phyloP scores from a whole-genome alignment of 2,888 invertebrate genomes.

The Amblyteles armatorius region DNA sequence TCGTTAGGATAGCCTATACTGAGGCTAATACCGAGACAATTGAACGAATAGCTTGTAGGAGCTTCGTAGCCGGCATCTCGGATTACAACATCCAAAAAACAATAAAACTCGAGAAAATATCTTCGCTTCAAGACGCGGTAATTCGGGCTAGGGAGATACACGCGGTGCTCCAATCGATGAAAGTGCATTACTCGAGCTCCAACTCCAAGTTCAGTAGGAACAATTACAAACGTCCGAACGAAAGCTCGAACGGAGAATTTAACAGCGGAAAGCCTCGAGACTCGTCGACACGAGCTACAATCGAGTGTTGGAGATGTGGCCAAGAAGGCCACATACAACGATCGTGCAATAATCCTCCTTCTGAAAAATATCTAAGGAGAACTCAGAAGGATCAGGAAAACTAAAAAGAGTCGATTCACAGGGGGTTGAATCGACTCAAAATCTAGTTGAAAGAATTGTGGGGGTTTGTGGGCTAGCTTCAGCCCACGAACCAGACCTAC shows the following conservation, averaged over 20 bases:
- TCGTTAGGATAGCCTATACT: background rate
- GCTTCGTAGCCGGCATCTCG: conserved; percentile 24
- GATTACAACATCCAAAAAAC: background rate
- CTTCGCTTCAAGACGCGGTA: conserved; percentile 10
- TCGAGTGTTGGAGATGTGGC: conserved; percentile 24
- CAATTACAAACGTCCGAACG: background rate
- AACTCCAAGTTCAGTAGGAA: background rate
- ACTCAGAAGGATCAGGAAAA: background rate
- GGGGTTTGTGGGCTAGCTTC: background rate
- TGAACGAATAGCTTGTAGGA: conserved; percentile 6
- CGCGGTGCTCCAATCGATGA: background rate
- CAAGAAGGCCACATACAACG: conserved; percentile 4
- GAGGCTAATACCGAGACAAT: background rate
- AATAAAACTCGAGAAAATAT: conserved; percentile 11
- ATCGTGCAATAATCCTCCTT: background rate
- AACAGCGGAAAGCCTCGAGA: background rate
- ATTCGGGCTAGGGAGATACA: conserved; percentile 21
- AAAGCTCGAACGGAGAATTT: background rate
- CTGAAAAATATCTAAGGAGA: background rate
- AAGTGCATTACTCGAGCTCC: no score
- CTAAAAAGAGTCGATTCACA: conserved; percentile 7
- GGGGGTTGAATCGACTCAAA: background rate
- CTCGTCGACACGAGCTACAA: background rate
- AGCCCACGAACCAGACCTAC: background rate
- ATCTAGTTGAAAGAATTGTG: background rate